A percentile compares a stretch with the other conserved stretches of the same genome.
Evolutionary conservation across 2,797 vertebrate genomes (phyloP).

Genomic region (Malurus leucopterus): DNA sequence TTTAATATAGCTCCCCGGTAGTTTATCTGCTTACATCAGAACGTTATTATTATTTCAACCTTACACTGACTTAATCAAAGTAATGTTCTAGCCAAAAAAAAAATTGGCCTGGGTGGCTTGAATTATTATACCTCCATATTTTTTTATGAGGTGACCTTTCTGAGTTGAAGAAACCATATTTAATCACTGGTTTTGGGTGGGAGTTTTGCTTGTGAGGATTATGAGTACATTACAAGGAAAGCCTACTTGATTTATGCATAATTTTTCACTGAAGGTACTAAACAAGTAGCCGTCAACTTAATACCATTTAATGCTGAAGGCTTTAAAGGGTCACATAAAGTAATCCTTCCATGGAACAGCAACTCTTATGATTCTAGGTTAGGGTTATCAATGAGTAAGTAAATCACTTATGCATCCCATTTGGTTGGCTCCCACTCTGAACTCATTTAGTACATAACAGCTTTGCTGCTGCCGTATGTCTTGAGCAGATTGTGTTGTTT

Average conservation of each 20-base stretch:
- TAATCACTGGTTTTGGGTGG: not conserved
- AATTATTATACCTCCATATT: not conserved
- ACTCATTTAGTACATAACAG: not conserved
- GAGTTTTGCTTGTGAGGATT: constrained; percentile 33
- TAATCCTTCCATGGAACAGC: not conserved
- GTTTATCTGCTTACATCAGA: constrained; percentile 33
- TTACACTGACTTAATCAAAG: constrained; percentile 19
- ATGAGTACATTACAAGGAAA: constrained; percentile 21
- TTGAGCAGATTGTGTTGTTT: not conserved
- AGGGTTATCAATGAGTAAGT: constrained; percentile 2
- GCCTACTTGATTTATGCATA: constrained; percentile 17
- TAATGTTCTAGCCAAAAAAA: not conserved
- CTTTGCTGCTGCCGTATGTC: not conserved
- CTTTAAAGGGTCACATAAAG: constrained; percentile 17
- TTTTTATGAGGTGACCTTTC: constrained; percentile 35
- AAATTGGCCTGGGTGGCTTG: constrained; percentile 22
- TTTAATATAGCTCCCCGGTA: not conserved
- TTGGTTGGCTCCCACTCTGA: not conserved
- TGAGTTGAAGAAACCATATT: constrained; percentile 19
- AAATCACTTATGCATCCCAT: not conserved
- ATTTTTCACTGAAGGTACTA: constrained; percentile 38
- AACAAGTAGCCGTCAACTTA: constrained; percentile 43
- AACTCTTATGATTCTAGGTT: not conserved
- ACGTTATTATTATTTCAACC: constrained; percentile 41
- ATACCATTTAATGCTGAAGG: constrained; percentile 25